Base-by-base conservation (phyloP, 2,888 invertebrate genomes). In the Hecatera dysodea region DNA sequence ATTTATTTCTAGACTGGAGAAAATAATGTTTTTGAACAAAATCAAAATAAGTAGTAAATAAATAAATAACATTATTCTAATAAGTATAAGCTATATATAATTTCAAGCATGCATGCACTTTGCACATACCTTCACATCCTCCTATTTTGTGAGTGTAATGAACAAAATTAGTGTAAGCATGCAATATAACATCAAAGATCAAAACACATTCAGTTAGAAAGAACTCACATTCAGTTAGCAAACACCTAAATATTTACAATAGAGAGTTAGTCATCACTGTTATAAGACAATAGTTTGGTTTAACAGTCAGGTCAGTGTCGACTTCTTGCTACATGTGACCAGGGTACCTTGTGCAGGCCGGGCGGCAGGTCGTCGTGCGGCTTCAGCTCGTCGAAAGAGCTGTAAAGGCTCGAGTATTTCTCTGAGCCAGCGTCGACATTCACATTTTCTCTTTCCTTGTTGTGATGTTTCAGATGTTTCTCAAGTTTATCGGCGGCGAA, bases 371-470 rank as follows among this genome's bases (percentile, higher is more conserved):
- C 94, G 82, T 92, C 93, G 84, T 91, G 92, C 72, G 93, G 90
- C 90, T 94, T 94, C 88, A 95, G 89, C 83, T 93, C 90, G 87
- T 96, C 95, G 77, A 96, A 95, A 77, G 94, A 93, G 88, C 87
- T 92, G 90, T 93, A 94, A 89, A 96, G 94, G 88, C 90, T 93
- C 87, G 91, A 90, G 90, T 96, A 96, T 89, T 95, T 95, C 86
- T 93, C 92, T 61, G 87, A 85, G 62, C 83, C 88, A 29, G 85
- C 88, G 64, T 91, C 89, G 50, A 81, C 76, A 67, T 80, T 76
- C 29, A 83, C 78, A 65, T 79, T 76, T 27, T 89, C 88, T 86
- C 91, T 93, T 66, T 93, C 90, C 83, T 90, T 91, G 73, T 88
- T 88, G 67, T 92, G 91, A 71, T 87, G 91, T 74, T 87, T 88